Evolutionary conservation across 2,797 vertebrate genomes (phyloP), one percentile per base, ranked within the genome.

Genomic region (Heliangelus exortis): DNA sequence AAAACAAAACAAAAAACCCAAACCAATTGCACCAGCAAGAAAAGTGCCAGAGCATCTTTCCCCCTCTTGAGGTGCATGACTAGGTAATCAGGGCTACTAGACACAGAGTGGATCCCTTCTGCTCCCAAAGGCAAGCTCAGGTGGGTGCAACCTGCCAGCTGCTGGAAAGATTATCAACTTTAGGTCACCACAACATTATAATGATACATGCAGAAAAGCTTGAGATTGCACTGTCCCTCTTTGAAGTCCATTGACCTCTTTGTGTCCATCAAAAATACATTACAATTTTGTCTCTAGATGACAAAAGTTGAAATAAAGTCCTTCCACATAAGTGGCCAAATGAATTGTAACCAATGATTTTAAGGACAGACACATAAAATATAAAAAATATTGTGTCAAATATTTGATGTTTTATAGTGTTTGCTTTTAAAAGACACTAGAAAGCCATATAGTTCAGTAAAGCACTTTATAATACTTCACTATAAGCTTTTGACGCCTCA

Each of bases 391-490:
- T 50, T 62, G 26, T 62, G 57, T 69, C 29, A 87, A 85, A 80
- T 80, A 59, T 74, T 80, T 77, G 59, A 69, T 54, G 31, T 8
- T 80, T 93, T 88, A 80, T 19, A 77, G 53, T 20, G 28, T 19
- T 88, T 80, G 22, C 5, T 62, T 93, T 86, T 78, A 67, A 26
- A 78, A 92, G 45, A 80, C 63, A 72, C 28, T 50, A 34, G 31
- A 81, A 92, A 84, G 57, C 33, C 55, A 22, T 16, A n/a, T 89
- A 54, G 36, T 75, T 71, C 57, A 81, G 54, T 57, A 94, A 88
- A 90, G 31, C 50, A 82, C 54, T 92, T 77, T 12, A 88, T 90
- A 80, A 75, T 14, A 16, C 28, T 69, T 76, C 5, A 2, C 36
- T 66, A 3, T 33, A 59, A 67, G 61, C 50, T 58, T 77, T 48